These are phyloP conservation scores for Acrocephalus scirpaceus DNA, from an alignment of 2,797 vertebrate genomes.

Conservation along the genomic window DNA sequence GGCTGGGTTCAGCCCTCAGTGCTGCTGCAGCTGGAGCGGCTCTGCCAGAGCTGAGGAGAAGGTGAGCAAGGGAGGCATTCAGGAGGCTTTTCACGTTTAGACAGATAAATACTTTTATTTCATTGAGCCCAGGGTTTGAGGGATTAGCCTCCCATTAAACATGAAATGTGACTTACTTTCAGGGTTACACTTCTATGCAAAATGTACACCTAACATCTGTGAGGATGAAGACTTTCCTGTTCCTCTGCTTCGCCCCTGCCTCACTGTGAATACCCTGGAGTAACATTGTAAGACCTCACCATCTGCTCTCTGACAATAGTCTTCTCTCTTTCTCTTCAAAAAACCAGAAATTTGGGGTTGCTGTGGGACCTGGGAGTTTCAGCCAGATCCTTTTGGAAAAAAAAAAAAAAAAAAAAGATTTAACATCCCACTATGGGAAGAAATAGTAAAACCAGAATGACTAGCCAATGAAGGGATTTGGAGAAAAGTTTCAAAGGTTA, in stretches of 20 bases:
- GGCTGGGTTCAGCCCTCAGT: neutral
- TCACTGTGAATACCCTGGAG: neutral
- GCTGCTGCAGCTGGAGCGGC: neutral
- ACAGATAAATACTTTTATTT: neutral
- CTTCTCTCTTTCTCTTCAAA: neutral
- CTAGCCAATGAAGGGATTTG: neutral
- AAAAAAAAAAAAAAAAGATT: neutral
- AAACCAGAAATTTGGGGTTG: neutral
- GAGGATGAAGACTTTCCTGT: conserved; percentile 11
- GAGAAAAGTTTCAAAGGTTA: neutral
- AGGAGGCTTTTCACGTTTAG: neutral
- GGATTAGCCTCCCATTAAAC: neutral
- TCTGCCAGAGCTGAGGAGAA: neutral
- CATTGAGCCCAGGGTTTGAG: neutral
- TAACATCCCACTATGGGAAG: neutral
- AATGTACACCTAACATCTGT: conserved; percentile 1
- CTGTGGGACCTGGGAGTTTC: neutral
- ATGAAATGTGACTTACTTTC: neutral
- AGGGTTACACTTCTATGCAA: neutral
- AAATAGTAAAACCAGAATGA: neutral
- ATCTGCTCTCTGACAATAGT: conserved; percentile 40
- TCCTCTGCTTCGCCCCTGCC: neutral
- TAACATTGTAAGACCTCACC: neutral
- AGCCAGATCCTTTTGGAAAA: neutral
- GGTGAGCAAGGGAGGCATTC: neutral